Percentiles rank a stretch among this genome's conserved stretches.
Evolutionary conservation across 1,140 invertebrate species (phyloP).

Genomic region (Centruroides vittatus): DNA sequence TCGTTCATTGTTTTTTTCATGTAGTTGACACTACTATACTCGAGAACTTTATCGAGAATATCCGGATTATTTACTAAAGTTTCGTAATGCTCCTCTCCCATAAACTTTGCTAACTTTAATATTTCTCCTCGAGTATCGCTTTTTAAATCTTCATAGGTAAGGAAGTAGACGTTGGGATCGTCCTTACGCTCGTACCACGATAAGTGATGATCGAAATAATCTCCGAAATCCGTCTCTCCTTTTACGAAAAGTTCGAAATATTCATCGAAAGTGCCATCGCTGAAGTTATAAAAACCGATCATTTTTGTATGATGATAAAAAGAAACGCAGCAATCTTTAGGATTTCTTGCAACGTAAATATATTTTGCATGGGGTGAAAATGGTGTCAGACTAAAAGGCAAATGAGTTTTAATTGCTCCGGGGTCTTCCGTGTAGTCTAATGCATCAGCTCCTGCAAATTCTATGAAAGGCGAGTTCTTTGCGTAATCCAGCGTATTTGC

Average conservation of each 20-base stretch:
- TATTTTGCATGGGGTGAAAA: too few species aligned
- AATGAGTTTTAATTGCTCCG: too few species aligned
- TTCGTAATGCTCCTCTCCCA: slow-evolving; percentile 19
- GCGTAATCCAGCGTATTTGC: background rate
- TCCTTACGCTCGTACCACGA: slow-evolving; percentile 23
- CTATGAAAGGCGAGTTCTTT: background rate
- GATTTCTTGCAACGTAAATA: too few species aligned
- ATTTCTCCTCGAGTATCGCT: background rate
- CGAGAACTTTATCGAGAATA: background rate
- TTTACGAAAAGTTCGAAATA: slow-evolving; percentile 26
- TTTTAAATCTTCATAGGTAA: slow-evolving; percentile 19
- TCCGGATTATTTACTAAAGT: background rate
- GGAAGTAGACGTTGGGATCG: slow-evolving; percentile 25
- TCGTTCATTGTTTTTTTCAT: slow-evolving; percentile 7
- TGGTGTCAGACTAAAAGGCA: too few species aligned
- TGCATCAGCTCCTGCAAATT: too few species aligned
- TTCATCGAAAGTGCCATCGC: slow-evolving; percentile 23
- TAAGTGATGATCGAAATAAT: slow-evolving; percentile 28
- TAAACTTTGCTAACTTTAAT: slow-evolving; percentile 23
- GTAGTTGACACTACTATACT: slow-evolving; percentile 2
- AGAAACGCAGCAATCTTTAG: too few species aligned
- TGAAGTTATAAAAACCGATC: background rate
- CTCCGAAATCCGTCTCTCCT: slow-evolving; percentile 26
- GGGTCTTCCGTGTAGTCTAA: too few species aligned
- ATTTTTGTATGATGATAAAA: too few species aligned